A percentile compares a stretch with the other conserved stretches of the same genome.
phyloP scores from a whole-genome alignment of 2,113 vertebrate genomes.

The Abramis brama region DNA sequence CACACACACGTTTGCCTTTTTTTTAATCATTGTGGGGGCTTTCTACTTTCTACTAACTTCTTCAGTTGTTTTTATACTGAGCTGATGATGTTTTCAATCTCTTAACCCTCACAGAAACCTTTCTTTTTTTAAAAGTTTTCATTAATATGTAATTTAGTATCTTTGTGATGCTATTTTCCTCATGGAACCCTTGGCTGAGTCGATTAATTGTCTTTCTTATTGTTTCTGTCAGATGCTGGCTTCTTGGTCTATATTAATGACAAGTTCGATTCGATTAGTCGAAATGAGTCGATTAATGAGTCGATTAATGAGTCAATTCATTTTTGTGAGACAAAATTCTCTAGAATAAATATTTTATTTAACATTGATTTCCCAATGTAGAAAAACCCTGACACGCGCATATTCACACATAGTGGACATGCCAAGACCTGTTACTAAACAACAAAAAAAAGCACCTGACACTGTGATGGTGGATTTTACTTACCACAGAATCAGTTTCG shows the following conservation, averaged over 20 bases:
- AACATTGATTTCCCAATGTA: background rate
- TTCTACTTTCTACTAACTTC: background rate
- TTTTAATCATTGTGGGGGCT: background rate
- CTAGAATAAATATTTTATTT: background rate
- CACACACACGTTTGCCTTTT: background rate
- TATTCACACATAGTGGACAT: constrained; percentile 2
- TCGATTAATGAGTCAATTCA: too few relatives aligned
- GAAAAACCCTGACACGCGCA: background rate
- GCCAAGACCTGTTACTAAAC: constrained; percentile 17
- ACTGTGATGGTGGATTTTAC: constrained; percentile 22
- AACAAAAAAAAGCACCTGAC: constrained; percentile 53
- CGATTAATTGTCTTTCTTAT: background rate
- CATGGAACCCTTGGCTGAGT: background rate
- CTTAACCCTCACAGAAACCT: background rate
- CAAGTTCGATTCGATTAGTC: background rate
- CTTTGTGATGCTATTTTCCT: background rate
- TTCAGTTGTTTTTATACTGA: background rate
- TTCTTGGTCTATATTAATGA: constrained; percentile 11
- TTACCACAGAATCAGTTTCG: constrained; percentile 47
- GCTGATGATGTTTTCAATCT: background rate
- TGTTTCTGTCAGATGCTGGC: background rate
- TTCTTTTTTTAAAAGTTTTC: background rate
- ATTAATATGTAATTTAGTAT: background rate
- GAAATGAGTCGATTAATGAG: too few relatives aligned
- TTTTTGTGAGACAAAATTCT: background rate